These are phyloP conservation scores for Tor tambroides DNA, from an alignment of 2,113 vertebrate species.

Conservation along the genomic window DNA sequence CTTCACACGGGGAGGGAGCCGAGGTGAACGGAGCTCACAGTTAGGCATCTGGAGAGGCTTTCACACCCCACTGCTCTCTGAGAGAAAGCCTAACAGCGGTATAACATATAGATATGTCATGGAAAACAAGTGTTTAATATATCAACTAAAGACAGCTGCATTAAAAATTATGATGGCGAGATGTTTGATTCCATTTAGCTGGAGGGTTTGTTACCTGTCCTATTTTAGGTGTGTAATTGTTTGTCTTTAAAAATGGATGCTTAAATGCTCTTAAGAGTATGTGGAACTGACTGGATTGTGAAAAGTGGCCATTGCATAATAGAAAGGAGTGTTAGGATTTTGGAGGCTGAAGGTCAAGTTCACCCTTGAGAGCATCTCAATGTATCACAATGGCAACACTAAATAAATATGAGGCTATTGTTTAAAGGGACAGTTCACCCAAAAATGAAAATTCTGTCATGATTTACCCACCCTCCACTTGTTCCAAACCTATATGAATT, in stretches of 20 bases:
- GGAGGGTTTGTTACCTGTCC: not conserved
- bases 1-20: not conserved
- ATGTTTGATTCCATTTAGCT: not conserved
- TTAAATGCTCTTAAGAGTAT: not conserved
- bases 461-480: too few species aligned
- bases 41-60: conserved; percentile 66
- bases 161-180: not conserved
- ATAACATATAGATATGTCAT: conserved; percentile 56
- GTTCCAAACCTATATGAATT: too few species aligned
- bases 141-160: conserved; percentile 9
- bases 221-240: not conserved
- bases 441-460: too few species aligned
- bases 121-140: conserved; percentile 38
- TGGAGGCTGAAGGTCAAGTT: not conserved
- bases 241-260: not conserved
- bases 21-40: conserved; percentile 59
- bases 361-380: not conserved
- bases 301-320: not conserved
- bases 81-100: conserved; percentile 52
- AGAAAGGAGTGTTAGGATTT: not conserved
- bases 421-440: too few species aligned
- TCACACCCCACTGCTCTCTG: conserved; percentile 53
- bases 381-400: not conserved
- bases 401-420: not conserved
- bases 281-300: not conserved